These are phyloP conservation scores for Talpa occidentalis DNA, from an alignment of 2,113 vertebrate species.

Conservation along the genomic window DNA sequence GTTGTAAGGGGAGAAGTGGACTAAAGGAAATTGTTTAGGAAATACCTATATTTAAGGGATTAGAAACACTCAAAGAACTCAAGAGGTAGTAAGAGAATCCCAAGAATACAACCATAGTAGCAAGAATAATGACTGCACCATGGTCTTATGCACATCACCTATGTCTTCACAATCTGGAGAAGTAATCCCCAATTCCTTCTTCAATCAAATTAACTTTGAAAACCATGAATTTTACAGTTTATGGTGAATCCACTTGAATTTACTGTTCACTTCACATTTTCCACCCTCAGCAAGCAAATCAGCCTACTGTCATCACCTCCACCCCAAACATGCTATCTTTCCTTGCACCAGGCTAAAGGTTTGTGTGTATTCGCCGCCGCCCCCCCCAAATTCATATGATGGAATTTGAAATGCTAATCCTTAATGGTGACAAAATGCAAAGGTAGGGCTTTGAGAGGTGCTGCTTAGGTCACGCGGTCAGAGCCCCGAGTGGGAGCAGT, in stretches of 20 bases:
- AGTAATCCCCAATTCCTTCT: neutral
- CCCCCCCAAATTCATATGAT: neutral
- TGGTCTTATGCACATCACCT: neutral
- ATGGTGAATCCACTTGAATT: neutral
- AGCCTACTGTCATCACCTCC: neutral
- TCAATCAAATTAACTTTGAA: conserved; percentile 44
- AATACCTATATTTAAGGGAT: neutral
- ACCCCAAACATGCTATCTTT: neutral
- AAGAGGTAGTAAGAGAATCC: neutral
- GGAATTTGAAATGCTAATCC: neutral
- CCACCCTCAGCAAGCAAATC: neutral
- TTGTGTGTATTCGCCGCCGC: neutral
- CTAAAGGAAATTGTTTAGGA: neutral
- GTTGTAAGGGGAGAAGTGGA: neutral
- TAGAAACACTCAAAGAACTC: neutral
- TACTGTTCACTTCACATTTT: neutral
- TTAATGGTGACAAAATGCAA: neutral
- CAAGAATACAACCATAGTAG: neutral
- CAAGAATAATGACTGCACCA: neutral
- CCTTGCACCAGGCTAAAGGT: neutral
- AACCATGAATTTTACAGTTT: neutral
- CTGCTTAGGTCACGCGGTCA: neutral
- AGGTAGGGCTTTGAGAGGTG: neutral
- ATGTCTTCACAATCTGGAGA: conserved; percentile 17
- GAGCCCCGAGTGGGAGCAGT: neutral